phyloP scores from a whole-genome alignment of 2,113 vertebrate species.

The Prietella phreatophila region DNA sequence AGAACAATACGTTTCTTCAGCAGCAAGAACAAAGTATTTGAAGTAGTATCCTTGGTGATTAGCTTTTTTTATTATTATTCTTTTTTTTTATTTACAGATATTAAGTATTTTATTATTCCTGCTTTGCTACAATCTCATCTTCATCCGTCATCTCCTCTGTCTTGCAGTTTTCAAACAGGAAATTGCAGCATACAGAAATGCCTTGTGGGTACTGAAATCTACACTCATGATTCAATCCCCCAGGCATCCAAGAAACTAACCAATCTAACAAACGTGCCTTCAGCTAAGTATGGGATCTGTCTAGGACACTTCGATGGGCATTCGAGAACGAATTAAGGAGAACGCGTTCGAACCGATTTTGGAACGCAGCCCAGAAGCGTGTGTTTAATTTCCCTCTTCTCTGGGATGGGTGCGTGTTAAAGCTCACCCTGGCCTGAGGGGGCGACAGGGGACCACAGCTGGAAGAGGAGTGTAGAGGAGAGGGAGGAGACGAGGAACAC shows the following conservation, averaged over 20 bases:
- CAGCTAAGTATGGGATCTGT: not conserved
- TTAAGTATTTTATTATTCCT: not conserved
- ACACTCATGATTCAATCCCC: not conserved
- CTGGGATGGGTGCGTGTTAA: not conserved
- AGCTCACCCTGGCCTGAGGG: slow-evolving; percentile 75
- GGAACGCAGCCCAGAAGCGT: not conserved
- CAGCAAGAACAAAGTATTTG: not conserved
- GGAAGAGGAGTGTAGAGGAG: slow-evolving; percentile 73
- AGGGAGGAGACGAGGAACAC: slow-evolving; percentile 78
- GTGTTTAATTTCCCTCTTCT: not conserved
- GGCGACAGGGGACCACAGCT: slow-evolving; percentile 74
- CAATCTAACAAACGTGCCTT: not conserved
- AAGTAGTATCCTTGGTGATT: not conserved
- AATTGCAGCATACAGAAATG: not conserved
- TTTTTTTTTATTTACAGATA: not conserved
- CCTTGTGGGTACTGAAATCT: not conserved
- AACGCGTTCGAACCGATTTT: not conserved
- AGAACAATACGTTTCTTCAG: not conserved
- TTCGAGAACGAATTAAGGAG: not conserved
- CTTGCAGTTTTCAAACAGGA: not conserved
- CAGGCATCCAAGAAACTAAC: not conserved
- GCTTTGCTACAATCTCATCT: not conserved
- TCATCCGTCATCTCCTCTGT: not conserved
- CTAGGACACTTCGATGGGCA: not conserved
- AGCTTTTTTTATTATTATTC: not conserved